These are phyloP conservation scores for Odontomachus brunneus DNA, from an alignment of 1,140 invertebrate genomes.

Conservation along the genomic window DNA sequence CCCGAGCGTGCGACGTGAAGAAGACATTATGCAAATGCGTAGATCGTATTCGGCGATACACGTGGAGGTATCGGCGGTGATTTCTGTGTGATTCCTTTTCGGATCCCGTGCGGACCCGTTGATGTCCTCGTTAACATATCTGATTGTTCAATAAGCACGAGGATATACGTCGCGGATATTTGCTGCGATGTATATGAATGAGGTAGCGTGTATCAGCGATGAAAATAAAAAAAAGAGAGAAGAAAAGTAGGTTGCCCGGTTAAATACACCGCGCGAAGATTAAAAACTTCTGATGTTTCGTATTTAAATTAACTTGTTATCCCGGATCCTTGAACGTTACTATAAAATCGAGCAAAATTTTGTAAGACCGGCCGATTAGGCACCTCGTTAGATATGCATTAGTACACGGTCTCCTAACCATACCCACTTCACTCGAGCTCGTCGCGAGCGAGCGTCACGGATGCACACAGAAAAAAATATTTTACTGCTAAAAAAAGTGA, in stretches of 20 bases:
- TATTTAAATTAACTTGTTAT: conserved; percentile 75
- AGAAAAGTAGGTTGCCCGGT: conserved; percentile 64
- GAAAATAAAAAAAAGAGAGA: conserved; percentile 60
- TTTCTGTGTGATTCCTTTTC: conserved; percentile 28
- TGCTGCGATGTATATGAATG: conserved; percentile 68
- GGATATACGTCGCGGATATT: conserved; percentile 70
- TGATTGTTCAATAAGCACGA: conserved; percentile 70
- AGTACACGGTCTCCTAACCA: conserved; percentile 24
- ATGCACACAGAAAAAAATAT: too few relatives aligned
- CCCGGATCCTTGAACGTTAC: conserved; percentile 63
- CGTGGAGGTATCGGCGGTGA: conserved; percentile 23
- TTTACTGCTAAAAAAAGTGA: too few relatives aligned
- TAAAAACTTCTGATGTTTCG: conserved; percentile 74
- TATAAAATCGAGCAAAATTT: conserved; percentile 64
- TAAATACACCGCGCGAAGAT: conserved; percentile 64
- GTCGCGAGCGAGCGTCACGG: conserved; percentile 19
- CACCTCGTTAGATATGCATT: conserved; percentile 49
- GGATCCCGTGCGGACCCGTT: conserved; percentile 30
- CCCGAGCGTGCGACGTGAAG: not conserved
- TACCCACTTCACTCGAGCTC: not conserved
- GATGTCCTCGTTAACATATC: conserved; percentile 66
- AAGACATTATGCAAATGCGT: not conserved
- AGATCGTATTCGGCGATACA: conserved; percentile 7
- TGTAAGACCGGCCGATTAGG: conserved; percentile 31
- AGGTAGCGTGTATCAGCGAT: conserved; percentile 71